Evolutionary conservation across 2,888 invertebrate genomes (phyloP).

Genomic region (Matsumyia berberina): DNA sequence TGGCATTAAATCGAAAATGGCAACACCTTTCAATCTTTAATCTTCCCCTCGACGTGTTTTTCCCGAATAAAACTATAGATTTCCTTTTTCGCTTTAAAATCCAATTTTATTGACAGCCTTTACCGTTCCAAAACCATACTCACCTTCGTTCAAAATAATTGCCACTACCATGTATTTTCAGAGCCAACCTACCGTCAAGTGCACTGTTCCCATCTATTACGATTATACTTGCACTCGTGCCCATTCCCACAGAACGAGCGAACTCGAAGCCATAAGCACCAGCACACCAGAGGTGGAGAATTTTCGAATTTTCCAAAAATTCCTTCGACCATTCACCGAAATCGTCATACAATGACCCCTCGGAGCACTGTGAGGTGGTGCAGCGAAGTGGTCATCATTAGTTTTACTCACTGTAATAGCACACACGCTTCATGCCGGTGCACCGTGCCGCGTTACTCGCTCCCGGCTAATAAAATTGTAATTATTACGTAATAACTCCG

Average conservation of each 20-base stretch:
- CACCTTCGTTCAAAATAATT: too few species aligned
- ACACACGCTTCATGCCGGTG: neutral
- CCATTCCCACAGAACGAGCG: slow-evolving; percentile 1
- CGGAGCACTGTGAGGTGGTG: neutral
- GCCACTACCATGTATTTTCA: neutral
- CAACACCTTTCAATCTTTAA: too few species aligned
- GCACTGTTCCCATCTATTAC: too few species aligned
- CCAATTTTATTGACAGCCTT: too few species aligned
- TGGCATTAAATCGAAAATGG: too few species aligned
- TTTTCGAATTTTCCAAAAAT: slow-evolving; percentile 31
- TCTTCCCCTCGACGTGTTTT: too few species aligned
- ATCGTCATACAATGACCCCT: neutral
- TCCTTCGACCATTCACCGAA: neutral
- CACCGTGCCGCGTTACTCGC: slow-evolving; percentile 42
- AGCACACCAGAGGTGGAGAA: neutral
- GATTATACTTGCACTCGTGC: too few species aligned
- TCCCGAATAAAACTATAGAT: too few species aligned
- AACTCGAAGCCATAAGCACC: neutral
- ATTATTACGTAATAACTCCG: slow-evolving; percentile 64
- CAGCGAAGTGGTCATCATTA: neutral
- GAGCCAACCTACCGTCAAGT: too few species aligned
- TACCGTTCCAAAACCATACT: too few species aligned
- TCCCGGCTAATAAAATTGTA: slow-evolving; percentile 61
- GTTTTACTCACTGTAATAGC: slow-evolving; percentile 19
- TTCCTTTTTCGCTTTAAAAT: too few species aligned